Conservation (phyloP, 2,113 vertebrate species). For the Aramus guarauna region DNA sequence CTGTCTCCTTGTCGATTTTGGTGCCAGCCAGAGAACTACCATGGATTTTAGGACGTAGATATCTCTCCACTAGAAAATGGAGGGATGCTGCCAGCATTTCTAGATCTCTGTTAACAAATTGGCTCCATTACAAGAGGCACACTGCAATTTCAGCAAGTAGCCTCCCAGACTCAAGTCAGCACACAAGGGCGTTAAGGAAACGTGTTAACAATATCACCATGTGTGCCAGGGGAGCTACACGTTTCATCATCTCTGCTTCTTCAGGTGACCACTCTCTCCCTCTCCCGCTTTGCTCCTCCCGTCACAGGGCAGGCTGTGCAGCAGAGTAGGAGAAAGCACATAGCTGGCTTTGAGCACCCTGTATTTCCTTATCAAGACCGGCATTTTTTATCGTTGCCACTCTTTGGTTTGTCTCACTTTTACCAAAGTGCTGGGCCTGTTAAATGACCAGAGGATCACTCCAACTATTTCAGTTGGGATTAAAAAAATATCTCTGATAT, state of each 20-base stretch:
- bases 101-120: not conserved
- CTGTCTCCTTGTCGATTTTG: rapidly evolving
- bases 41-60: not conserved
- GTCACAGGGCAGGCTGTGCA: not conserved
- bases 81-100: not conserved
- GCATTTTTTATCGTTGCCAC: not conserved
- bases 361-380: not conserved
- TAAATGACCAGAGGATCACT: not conserved
- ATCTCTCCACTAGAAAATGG: not conserved
- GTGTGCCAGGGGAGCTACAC: not conserved
- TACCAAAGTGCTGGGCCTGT: not conserved
- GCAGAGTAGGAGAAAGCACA: not conserved
- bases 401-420: constrained; percentile 16
- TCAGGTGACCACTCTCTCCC: not conserved
- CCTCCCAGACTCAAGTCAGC: not conserved
- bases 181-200: not conserved
- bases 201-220: not conserved
- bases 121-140: not conserved
- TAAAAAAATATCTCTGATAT: not conserved
- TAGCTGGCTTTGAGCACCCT: not conserved
- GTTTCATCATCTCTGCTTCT: constrained; percentile 13
- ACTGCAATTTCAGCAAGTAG: not conserved
- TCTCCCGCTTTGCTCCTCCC: not conserved
- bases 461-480: not conserved
- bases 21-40: not conserved